Percentiles rank a stretch among this genome's conserved stretches.
These are phyloP conservation scores for Hydriomena furcata DNA, from an alignment of 2,888 invertebrate genomes.

Conservation along the genomic window DNA sequence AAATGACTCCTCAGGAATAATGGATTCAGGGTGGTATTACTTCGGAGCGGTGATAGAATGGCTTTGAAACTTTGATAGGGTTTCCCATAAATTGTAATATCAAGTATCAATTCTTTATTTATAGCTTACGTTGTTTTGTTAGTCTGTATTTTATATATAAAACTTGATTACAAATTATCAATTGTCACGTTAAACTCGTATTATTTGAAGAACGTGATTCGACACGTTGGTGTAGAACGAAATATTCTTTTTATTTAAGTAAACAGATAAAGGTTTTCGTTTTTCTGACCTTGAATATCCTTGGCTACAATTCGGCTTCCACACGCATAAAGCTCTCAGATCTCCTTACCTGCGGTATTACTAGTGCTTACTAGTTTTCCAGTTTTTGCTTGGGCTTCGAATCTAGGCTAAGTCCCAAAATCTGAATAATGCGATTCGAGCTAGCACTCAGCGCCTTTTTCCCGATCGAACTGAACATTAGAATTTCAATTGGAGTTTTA, in stretches of 20 bases:
- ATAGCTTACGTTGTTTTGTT: too few species aligned
- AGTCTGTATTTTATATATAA: too few species aligned
- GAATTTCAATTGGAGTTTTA: constrained; percentile 21
- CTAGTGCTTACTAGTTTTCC: background rate
- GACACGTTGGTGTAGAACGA: constrained; percentile 7
- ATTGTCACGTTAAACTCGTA: constrained; percentile 1
- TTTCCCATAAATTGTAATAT: constrained; percentile 27
- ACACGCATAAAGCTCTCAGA: background rate
- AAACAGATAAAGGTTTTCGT: too few species aligned
- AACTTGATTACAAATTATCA: too few species aligned
- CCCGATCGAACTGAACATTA: constrained; percentile 10
- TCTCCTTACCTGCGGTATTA: background rate
- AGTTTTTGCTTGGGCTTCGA: background rate
- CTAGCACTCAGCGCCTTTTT: constrained; percentile 9
- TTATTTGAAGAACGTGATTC: constrained; percentile 10
- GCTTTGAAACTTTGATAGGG: constrained; percentile 30
- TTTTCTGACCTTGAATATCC: too few species aligned
- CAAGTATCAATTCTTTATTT: constrained; percentile 14
- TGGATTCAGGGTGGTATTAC: constrained; percentile 23
- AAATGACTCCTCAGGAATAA: constrained; percentile 28
- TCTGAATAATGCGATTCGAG: constrained; percentile 21
- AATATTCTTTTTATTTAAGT: too few species aligned
- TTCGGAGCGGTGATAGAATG: constrained; percentile 28
- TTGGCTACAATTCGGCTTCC: too few species aligned
- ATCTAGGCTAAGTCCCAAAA: constrained; percentile 8